Conservation (phyloP, 2,888 invertebrate genomes). For the Lepidocyrtoides sp. region DNA sequence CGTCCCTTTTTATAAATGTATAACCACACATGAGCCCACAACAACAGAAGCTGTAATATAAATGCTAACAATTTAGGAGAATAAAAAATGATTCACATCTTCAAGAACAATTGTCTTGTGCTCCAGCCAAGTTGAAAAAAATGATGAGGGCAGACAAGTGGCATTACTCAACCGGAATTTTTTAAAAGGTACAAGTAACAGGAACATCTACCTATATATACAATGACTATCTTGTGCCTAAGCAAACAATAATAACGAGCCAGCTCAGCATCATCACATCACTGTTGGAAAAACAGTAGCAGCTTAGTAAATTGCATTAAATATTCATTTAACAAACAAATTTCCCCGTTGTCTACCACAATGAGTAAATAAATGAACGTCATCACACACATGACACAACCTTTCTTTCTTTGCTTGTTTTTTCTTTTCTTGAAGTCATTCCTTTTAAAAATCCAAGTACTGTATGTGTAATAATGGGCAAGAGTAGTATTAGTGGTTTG, state of each 20-base stretch:
- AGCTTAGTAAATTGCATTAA: constrained; percentile 37
- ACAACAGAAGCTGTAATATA: constrained; percentile 42
- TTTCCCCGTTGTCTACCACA: constrained; percentile 29
- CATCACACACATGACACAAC: no score
- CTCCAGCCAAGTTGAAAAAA: background rate
- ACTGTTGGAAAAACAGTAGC: constrained; percentile 38
- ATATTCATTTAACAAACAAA: constrained; percentile 60
- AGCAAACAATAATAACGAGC: no score
- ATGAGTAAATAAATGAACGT: constrained; percentile 40
- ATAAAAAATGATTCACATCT: constrained; percentile 57
- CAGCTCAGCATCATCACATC: constrained; percentile 9
- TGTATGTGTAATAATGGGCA: no score
- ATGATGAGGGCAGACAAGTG: constrained; percentile 37
- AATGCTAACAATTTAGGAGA: constrained; percentile 57
- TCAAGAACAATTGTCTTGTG: constrained; percentile 61
- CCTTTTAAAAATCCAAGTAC: no score
- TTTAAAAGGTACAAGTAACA: background rate
- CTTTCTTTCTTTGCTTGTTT: background rate
- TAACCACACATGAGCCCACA: constrained; percentile 32
- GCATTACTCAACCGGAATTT: constrained; percentile 12
- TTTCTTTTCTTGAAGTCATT: background rate
- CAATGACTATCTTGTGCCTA: no score
- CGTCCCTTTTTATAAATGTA: constrained; percentile 68
- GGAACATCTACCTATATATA: background rate
- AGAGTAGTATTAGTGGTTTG: constrained; percentile 30